phyloP scores from a whole-genome alignment of 2,888 invertebrate genomes.

The Pinctada fucata region DNA sequence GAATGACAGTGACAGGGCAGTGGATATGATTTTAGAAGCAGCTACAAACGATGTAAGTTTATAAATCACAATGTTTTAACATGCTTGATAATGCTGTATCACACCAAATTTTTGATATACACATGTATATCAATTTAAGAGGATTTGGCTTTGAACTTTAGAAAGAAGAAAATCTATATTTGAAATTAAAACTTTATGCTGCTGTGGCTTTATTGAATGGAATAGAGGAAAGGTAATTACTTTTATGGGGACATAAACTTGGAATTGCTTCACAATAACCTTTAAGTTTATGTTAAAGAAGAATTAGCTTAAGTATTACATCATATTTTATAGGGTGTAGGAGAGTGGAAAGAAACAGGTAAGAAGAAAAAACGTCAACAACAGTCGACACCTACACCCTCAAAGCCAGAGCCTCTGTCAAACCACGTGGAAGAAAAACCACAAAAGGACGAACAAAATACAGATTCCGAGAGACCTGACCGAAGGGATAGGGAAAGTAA shows the following conservation, averaged over 20 bases:
- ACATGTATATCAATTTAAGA: not conserved
- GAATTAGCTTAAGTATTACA: too few relatives aligned
- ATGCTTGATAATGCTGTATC: too few relatives aligned
- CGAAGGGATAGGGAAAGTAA: slow-evolving; percentile 35
- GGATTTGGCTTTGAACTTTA: too few relatives aligned
- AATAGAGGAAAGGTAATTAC: too few relatives aligned
- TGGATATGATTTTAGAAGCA: slow-evolving; percentile 88
- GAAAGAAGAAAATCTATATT: too few relatives aligned
- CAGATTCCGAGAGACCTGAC: slow-evolving; percentile 41
- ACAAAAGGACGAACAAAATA: slow-evolving; percentile 52
- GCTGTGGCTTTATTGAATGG: too few relatives aligned
- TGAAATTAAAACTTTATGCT: too few relatives aligned
- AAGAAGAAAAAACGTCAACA: slow-evolving; percentile 68
- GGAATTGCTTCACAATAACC: too few relatives aligned
- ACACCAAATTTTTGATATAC: too few relatives aligned
- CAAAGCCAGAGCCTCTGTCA: slow-evolving; percentile 51
- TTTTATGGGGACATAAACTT: too few relatives aligned
- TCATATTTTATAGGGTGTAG: slow-evolving; percentile 45
- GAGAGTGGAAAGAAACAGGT: slow-evolving; percentile 68
- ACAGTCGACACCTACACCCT: slow-evolving; percentile 42
- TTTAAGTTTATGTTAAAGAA: too few relatives aligned
- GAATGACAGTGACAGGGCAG: slow-evolving; percentile 90
- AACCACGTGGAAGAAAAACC: slow-evolving; percentile 57
- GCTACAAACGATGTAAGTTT: slow-evolving; percentile 80
- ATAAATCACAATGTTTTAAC: too few relatives aligned